A percentile compares a stretch with the other conserved stretches of the same genome.
These are phyloP conservation scores for Saccopteryx leptura DNA, from an alignment of 2,113 vertebrate species.

Conservation along the genomic window DNA sequence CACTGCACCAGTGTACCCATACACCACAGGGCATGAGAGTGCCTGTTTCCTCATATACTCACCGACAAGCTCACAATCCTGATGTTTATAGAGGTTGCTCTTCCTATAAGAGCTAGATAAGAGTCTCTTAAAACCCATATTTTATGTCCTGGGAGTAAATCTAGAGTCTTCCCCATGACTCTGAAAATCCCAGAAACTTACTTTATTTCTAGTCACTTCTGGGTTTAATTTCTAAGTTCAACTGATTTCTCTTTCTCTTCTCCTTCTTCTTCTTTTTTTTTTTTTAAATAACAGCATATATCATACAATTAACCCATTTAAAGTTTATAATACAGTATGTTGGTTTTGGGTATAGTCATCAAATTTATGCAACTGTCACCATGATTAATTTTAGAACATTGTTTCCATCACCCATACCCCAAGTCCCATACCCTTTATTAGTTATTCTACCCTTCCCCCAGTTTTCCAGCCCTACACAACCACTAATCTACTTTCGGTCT, in stretches of 20 bases:
- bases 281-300: neutral
- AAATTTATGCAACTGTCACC: neutral
- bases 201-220: neutral
- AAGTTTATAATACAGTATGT: neutral
- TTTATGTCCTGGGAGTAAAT: neutral
- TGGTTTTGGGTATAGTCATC: neutral
- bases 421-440: neutral
- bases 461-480: neutral
- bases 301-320: neutral
- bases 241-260: neutral
- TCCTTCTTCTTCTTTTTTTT: neutral
- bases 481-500: neutral
- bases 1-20: neutral
- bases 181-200: constrained; percentile 26
- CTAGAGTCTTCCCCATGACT: neutral
- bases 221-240: constrained; percentile 13
- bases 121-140: neutral
- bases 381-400: constrained; percentile 13
- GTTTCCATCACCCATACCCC: neutral
- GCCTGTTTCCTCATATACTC: neutral
- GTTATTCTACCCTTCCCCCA: neutral
- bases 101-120: neutral
- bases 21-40: neutral
- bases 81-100: neutral
- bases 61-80: neutral